These are phyloP conservation scores for Syngnathus floridae DNA, from an alignment of 2,113 vertebrate species.

Conservation along the genomic window DNA sequence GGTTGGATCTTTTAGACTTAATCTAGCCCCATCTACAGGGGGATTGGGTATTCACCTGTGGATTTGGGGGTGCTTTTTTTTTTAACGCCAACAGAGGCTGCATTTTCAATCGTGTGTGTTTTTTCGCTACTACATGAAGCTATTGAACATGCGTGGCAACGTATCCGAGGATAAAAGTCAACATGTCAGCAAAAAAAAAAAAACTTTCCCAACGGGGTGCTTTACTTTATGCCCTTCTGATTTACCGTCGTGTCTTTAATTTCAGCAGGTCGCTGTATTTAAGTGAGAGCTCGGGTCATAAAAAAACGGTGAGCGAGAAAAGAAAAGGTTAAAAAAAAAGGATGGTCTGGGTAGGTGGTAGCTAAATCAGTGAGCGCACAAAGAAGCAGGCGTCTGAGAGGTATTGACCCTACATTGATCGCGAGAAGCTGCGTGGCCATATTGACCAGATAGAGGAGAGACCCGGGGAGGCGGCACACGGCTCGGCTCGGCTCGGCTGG, in stretches of 20 bases:
- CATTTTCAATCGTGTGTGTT: not conserved
- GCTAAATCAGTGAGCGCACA: conserved; percentile 76
- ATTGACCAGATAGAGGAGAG: conserved; percentile 76
- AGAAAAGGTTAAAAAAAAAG: conserved; percentile 38
- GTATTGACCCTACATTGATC: conserved; percentile 78
- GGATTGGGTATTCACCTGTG: conserved; percentile 14
- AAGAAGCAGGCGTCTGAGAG: conserved; percentile 77
- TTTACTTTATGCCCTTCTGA: conserved; percentile 52
- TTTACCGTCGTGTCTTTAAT: conserved; percentile 67
- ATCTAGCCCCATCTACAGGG: conserved; percentile 43
- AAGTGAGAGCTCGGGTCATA: conserved; percentile 63
- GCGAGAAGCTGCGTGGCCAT: conserved; percentile 68
- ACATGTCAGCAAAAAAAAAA: conserved; percentile 19
- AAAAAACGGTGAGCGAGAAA: conserved; percentile 50
- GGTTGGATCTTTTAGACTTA: conserved; percentile 25
- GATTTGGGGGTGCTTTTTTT: not conserved
- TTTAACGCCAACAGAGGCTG: not conserved
- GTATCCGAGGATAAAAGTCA: conserved; percentile 22
- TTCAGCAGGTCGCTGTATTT: conserved; percentile 65
- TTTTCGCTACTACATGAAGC: not conserved
- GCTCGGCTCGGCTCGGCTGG: conserved; percentile 50
- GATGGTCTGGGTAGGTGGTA: conserved; percentile 64
- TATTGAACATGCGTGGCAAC: not conserved
- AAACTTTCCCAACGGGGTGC: conserved; percentile 25
- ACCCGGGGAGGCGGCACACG: conserved; percentile 65